Percentiles rank a stretch among this genome's conserved stretches.
These are phyloP conservation scores for Argopecten irradians DNA, from an alignment of 1,140 invertebrate species.

Conservation along the genomic window DNA sequence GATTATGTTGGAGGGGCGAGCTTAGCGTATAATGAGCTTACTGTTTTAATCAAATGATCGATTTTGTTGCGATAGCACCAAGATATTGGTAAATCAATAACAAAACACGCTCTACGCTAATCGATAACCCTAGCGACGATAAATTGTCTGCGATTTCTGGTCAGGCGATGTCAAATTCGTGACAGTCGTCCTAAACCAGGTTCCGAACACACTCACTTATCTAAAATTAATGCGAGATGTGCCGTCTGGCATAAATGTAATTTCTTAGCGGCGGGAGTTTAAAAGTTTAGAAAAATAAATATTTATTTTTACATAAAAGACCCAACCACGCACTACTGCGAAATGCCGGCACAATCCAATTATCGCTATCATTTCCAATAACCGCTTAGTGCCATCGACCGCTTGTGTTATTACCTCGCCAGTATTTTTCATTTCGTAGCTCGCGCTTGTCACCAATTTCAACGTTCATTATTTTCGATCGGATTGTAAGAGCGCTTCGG, in stretches of 20 bases:
- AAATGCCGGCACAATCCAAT: neutral
- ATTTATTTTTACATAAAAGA: neutral
- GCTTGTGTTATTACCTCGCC: neutral
- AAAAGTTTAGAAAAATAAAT: neutral
- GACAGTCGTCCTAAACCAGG: neutral
- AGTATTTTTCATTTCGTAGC: neutral
- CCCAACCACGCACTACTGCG: neutral
- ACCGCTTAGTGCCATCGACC: neutral
- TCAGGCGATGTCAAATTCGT: neutral
- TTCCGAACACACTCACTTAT: neutral
- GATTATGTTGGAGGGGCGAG: neutral
- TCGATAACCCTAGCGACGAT: neutral
- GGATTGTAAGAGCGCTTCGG: slow-evolving; percentile 1
- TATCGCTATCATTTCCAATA: neutral
- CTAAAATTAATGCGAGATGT: neutral
- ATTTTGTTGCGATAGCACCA: slow-evolving; percentile 9
- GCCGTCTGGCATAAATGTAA: neutral
- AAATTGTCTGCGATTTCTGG: neutral
- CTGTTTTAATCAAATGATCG: neutral
- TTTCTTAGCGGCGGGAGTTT: neutral
- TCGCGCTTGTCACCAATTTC: slow-evolving; percentile 14
- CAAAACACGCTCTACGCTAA: neutral
- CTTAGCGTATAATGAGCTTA: slow-evolving; percentile 11
- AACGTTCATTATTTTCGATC: slow-evolving; percentile 11
- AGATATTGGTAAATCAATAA: slow-evolving; percentile 17